Percentiles rank a stretch among this genome's conserved stretches.
Evolutionary conservation across 1,140 invertebrate genomes (phyloP).

Genomic region (Bombus pascuorum): DNA sequence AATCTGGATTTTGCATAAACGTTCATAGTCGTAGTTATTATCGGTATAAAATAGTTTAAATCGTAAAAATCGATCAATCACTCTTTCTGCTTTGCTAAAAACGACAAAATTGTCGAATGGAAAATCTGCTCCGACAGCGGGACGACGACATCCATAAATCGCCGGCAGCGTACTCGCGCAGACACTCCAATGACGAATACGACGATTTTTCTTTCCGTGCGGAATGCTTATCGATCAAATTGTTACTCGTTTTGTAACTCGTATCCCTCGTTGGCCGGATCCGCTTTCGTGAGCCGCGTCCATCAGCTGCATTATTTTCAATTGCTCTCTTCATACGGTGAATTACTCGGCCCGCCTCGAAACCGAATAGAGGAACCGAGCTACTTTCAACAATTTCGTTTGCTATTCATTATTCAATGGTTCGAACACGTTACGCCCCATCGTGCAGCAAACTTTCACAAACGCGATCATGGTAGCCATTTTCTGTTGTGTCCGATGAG

Average conservation of each 20-base stretch:
- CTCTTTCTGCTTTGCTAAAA: not conserved
- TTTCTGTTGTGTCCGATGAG: not conserved
- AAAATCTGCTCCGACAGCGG: constrained; percentile 25
- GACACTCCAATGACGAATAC: constrained; percentile 1
- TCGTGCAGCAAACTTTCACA: not conserved
- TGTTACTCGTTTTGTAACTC: constrained; percentile 45
- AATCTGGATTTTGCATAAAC: not conserved
- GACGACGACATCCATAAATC: constrained; percentile 13
- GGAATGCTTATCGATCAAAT: constrained; percentile 60
- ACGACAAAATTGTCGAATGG: constrained; percentile 41
- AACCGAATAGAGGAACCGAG: not conserved
- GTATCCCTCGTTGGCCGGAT: constrained; percentile 12
- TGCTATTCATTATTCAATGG: constrained; percentile 24
- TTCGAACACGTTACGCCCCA: not conserved
- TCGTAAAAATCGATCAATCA: not conserved
- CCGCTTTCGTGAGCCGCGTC: constrained; percentile 45
- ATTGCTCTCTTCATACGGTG: constrained; percentile 38
- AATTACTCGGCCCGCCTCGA: not conserved
- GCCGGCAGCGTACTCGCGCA: not conserved
- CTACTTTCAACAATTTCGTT: constrained; percentile 16
- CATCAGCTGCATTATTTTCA: constrained; percentile 48
- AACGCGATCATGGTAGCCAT: not conserved
- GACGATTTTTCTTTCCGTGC: constrained; percentile 49
- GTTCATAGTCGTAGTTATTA: not conserved
- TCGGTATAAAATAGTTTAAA: not conserved